Base-by-base conservation (phyloP, 2,888 invertebrate species). In the Antheraea yamamai region DNA sequence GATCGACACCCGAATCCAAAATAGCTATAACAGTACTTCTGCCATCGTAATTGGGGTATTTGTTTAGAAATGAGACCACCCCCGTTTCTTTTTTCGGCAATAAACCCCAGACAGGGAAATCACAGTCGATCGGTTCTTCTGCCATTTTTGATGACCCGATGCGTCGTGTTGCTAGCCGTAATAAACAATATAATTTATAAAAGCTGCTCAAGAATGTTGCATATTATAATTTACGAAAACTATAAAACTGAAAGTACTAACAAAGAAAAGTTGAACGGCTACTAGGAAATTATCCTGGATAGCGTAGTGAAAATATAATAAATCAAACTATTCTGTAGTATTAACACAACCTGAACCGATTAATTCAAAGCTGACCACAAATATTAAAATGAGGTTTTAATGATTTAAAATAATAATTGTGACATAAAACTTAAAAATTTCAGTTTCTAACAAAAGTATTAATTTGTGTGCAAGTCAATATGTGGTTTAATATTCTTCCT, bases 1-100 rank as follows among this genome's bases (percentile, higher is more conserved):
- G 99, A 95, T 99, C 99, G 75, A 99, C 98, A 14, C 99, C 99
- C 4, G 99, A 99, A 95, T 99, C 99, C 83, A 99, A 97, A 89
- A 99, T 98, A 70, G 99, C 99, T 88, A 99, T 99, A 80, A 97
- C 95, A 74, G 98, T 97, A 84, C 97, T 97, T 85, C 98, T 96
- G 66, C 99, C 99, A 96, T 99, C 99, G 89, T 97, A 98, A 75
- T 96, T 96, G 0, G 98, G 98, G 95, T 98, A 97, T 95, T 98
- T 99, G 82, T 96, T 96, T 78, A 99, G 91, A 95, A 99, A 99
- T 78, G 97, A 96, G 72, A 96, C 95, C 16, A 98, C 98, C 77
- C 98, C 98, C 51, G 99, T 99, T 94, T 99, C 99, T 92, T 97
- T 97, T 95, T 99, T 99, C 73, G 99, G 99, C 87, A 98, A 95